A percentile compares a stretch with the other conserved stretches of the same genome.
These are phyloP conservation scores for Drosophila villosipedis DNA, from an alignment of 2,888 invertebrate species.

Conservation along the genomic window DNA sequence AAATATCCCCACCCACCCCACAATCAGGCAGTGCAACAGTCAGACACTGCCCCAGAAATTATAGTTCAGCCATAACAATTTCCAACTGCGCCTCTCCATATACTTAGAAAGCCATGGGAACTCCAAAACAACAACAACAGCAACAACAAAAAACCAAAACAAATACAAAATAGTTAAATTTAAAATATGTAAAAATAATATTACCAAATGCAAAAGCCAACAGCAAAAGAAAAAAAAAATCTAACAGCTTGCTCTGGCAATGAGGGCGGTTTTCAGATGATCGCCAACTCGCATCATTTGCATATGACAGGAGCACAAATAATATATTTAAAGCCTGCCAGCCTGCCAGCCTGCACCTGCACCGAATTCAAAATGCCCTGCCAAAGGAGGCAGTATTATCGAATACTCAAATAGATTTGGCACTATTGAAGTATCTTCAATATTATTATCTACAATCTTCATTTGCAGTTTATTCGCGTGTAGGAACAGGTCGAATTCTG, in stretches of 20 bases:
- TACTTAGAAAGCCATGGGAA: constrained; percentile 66
- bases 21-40: constrained; percentile 10
- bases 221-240: constrained; percentile 61
- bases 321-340: neutral
- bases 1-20: neutral
- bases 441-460: too few relatives aligned
- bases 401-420: neutral
- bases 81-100: constrained; percentile 47
- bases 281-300: constrained; percentile 43
- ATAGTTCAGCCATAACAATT: constrained; percentile 60
- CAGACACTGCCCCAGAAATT: constrained; percentile 56
- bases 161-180: neutral
- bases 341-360: too few relatives aligned
- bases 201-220: constrained; percentile 17
- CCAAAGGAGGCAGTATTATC: neutral
- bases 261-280: constrained; percentile 44
- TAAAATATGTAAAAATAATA: neutral
- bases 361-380: constrained; percentile 9
- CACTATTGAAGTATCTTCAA: neutral
- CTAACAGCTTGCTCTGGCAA: constrained; percentile 59
- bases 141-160: neutral
- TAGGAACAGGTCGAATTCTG: neutral
- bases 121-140: neutral
- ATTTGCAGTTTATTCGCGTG: too few relatives aligned
- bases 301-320: constrained; percentile 40